phyloP scores from a whole-genome alignment of 2,888 invertebrate genomes.

The Macrosiphum euphorbiae region DNA sequence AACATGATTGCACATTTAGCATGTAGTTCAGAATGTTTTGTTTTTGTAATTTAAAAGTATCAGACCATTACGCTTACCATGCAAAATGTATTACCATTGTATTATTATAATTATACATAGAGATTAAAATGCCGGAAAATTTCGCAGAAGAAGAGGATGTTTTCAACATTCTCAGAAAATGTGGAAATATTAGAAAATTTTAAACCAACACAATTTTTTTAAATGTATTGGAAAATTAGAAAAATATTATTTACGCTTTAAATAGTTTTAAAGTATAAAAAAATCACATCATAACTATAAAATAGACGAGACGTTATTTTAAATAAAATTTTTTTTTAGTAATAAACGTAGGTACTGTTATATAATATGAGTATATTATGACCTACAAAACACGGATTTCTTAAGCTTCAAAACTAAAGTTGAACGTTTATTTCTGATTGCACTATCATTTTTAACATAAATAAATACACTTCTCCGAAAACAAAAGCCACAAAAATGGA shows the following conservation, averaged over 20 bases:
- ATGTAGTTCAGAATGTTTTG: neutral
- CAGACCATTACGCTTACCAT: neutral
- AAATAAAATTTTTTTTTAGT: neutral
- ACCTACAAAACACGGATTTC: neutral
- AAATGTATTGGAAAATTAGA: too few relatives aligned
- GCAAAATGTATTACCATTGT: neutral
- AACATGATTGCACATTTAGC: neutral
- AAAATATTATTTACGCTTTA: too few relatives aligned
- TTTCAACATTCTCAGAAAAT: neutral
- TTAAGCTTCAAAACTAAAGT: neutral
- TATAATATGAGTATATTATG: too few relatives aligned
- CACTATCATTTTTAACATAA: neutral
- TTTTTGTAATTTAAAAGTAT: neutral
- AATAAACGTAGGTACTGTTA: neutral
- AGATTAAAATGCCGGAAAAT: too few relatives aligned
- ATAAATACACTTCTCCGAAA: neutral
- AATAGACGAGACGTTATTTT: neutral
- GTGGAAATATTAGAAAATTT: neutral
- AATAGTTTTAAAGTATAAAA: too few relatives aligned
- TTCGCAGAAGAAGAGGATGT: neutral
- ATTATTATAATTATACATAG: neutral
- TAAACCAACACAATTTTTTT: too few relatives aligned
- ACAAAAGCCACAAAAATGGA: neutral
- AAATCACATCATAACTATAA: neutral
- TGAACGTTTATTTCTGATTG: neutral